Base-by-base conservation (phyloP, 2,113 vertebrate genomes). In the Sclerurus mexicanus region DNA sequence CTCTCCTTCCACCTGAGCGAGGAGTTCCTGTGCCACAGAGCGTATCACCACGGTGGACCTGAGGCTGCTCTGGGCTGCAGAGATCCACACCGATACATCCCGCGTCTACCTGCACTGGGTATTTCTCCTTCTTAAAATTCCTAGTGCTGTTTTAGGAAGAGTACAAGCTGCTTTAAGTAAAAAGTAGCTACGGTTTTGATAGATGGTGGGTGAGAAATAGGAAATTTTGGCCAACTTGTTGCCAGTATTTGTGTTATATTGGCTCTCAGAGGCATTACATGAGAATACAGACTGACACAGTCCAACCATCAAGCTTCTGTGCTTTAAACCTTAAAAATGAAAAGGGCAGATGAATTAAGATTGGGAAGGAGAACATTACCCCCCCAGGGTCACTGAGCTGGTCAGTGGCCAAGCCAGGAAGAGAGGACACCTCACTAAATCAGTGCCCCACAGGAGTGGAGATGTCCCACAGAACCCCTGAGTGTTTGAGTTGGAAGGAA, bases 371-470 rank as follows among this genome's bases (percentile, higher is more conserved):
- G 40, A 89, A 62, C 16, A 8, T 46, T 0, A 53, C 10, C 33
- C 33, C 40, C 7, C 23, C 27, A 14, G 46, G 50, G 53, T 31
- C 37, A 63, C 46, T 1, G 49, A 73, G 55, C 14, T 46, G 40
- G 19, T 20, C 7, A 44, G 58, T 2, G 5, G 23, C 37, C 56
- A 47, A 79, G 33, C 23, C 33, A 12, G 44, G 52, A 76, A 20
- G 2, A 62, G 17, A 4, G 1, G 17, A 58, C 1, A 5, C 2
- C 18, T 10, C 50, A 7, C 5, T 25, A 28, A 75, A 89, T 8
- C 14, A 20, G 18, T 19, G 44, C 18, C 44, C 18, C 47, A 13
- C 0, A 10, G 49, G 14, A 20, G 16, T 0, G 31, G 31, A 6
- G 53, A 53, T 14, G 33, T 22, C 22, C 46, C 25, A 53, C 15